These are phyloP conservation scores for Plebejus melissa DNA, from an alignment of 2,888 invertebrate genomes.

Conservation along the genomic window DNA sequence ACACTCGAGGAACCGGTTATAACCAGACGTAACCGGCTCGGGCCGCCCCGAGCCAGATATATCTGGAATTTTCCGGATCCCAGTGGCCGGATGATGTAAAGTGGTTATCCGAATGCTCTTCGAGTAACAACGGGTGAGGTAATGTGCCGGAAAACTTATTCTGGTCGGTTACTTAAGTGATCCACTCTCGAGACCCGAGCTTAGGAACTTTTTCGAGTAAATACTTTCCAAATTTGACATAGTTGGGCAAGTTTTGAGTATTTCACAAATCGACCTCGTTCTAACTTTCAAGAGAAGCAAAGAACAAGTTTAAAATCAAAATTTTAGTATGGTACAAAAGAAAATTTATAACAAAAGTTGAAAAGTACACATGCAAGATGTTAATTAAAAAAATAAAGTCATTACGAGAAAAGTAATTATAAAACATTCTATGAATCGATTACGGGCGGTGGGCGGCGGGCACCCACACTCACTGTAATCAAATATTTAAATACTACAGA, in stretches of 20 bases:
- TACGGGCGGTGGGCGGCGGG: not conserved
- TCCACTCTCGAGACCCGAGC: conserved; percentile 34
- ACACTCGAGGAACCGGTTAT: conserved; percentile 55
- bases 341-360: no score
- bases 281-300: not conserved
- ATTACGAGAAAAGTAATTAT: not conserved
- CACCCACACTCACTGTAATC: conserved; percentile 17
- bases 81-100: conserved; percentile 43
- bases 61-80: conserved; percentile 60
- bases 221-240: conserved; percentile 1
- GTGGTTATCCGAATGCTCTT: conserved; percentile 44
- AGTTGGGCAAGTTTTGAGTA: not conserved
- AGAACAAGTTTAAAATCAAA: not conserved
- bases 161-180: conserved; percentile 38
- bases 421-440: not conserved
- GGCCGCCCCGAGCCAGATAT: conserved; percentile 50
- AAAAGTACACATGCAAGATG: not conserved
- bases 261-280: not conserved
- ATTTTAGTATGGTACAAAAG: not conserved
- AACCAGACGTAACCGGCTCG: conserved; percentile 63
- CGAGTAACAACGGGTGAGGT: conserved; percentile 44
- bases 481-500: conserved; percentile 21
- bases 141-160: conserved; percentile 54
- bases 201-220: conserved; percentile 8
- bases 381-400: conserved; percentile 8